Base-by-base conservation (phyloP, 2,113 vertebrate species). In the Mormyrus iriodes region DNA sequence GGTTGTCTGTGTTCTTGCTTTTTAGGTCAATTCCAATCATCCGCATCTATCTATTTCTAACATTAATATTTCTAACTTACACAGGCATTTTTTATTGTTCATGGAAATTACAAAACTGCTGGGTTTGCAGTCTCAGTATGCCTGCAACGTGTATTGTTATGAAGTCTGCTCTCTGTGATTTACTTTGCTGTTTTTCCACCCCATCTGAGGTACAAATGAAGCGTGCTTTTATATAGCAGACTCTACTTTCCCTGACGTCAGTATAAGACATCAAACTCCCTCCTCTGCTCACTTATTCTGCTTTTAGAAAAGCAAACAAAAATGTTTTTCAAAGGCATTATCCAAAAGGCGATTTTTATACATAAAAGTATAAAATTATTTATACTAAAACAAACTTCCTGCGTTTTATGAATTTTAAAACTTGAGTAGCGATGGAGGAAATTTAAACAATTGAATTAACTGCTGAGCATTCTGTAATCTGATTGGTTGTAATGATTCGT, bases 401-500 rank as follows among this genome's bases (percentile, higher is more conserved):
- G 21, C 6, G 4, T 84, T 24, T 21, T 12, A 85, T 48, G 21
- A 27, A 35, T 76, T 76, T 2, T 76, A 76, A 76, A 85, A 48
- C 46, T 21, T 85, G n/a, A 69, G 61, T 69, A 48, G 82, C 84
- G 53, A 4, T 86, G 24, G 27, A 58, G 85, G 52, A 39, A 58
- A 58, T 87, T 46, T 39, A 87, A 87, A 55, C 51, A 87, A 39
- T 58, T 53, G 3, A 55, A 87, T 55, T 31, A 86, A 39, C 27
- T 31, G 35, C 27, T 27, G 12, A 53, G 51, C 35, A 35, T 53
- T 31, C 46, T 55, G 49, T 87, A 87, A 87, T 87, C 35, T 42
- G 85, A 42, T 87, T 87, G 85, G 52, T 58, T 58, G 31, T 87
- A 52, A 87, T 87, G 85, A 87, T 15, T 13, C 42, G 49, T 15